Conservation (phyloP, 1,140 invertebrate genomes). For the Teleogryllus occipitalis region DNA sequence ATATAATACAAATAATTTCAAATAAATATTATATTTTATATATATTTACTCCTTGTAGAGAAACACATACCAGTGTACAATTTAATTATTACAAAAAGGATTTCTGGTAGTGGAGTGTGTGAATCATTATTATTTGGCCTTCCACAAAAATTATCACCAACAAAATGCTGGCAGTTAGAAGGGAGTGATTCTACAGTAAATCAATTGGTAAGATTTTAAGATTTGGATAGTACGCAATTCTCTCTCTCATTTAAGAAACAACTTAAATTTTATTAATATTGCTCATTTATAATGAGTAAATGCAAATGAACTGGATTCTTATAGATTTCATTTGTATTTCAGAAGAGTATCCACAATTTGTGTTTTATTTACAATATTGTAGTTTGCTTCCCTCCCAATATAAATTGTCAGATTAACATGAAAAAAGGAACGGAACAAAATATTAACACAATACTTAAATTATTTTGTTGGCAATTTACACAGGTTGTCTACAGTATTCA, state of each 20-base stretch:
- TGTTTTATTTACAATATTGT: no score
- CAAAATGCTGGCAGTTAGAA: slow-evolving; percentile 9
- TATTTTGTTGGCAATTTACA: no score
- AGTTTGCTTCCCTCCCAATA: no score
- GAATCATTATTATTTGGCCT: slow-evolving; percentile 9
- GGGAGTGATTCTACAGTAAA: background rate
- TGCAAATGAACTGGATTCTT: background rate
- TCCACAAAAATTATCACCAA: background rate
- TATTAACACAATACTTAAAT: no score
- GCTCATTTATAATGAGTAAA: background rate
- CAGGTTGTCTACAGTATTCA: background rate
- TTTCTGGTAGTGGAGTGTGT: background rate
- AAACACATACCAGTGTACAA: slow-evolving; percentile 10
- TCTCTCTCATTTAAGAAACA: background rate
- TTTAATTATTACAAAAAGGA: background rate
- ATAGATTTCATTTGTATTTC: background rate
- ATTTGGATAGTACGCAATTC: background rate
- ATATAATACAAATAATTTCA: background rate
- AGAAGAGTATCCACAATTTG: no score
- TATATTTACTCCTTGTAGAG: background rate
- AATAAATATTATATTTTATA: background rate
- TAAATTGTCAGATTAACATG: no score
- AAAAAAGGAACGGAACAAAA: no score
- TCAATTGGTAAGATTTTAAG: background rate
- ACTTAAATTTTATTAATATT: no score